Conservation (phyloP, 2,888 invertebrate genomes). For the Ochropacha duplaris region DNA sequence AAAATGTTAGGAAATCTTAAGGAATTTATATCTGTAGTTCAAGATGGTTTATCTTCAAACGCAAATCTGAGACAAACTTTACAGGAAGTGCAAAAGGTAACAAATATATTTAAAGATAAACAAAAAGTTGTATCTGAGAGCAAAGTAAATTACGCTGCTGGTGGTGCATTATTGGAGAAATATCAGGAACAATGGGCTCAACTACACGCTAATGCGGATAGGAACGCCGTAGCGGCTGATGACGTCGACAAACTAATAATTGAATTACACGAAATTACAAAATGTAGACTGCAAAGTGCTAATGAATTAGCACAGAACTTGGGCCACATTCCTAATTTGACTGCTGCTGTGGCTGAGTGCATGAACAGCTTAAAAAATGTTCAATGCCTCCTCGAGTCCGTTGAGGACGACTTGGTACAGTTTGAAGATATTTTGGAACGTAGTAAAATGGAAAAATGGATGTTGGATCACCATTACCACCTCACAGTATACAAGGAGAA, state of each 20-base stretch:
- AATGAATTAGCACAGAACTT: slow-evolving; percentile 64
- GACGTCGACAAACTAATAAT: slow-evolving; percentile 71
- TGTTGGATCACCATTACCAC: slow-evolving; percentile 88
- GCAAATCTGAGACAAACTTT: slow-evolving; percentile 69
- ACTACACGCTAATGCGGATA: slow-evolving; percentile 86
- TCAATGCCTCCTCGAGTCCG: slow-evolving; percentile 82
- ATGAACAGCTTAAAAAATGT: slow-evolving; percentile 78
- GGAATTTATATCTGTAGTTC: slow-evolving; percentile 75
- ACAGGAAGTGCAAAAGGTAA: slow-evolving; percentile 74
- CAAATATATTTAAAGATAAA: slow-evolving; percentile 70
- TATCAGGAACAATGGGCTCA: slow-evolving; percentile 89
- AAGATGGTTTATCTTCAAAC: slow-evolving; percentile 70
- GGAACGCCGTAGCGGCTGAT: slow-evolving; percentile 85
- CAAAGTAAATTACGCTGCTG: slow-evolving; percentile 83
- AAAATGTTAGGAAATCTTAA: slow-evolving; percentile 76
- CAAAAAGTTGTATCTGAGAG: slow-evolving; percentile 57
- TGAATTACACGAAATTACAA: slow-evolving; percentile 60
- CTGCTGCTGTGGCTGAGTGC: slow-evolving; percentile 76
- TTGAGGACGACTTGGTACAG: slow-evolving; percentile 85
- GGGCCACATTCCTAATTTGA: slow-evolving; percentile 61
- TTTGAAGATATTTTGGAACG: slow-evolving; percentile 88
- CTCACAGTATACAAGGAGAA: slow-evolving; percentile 87
- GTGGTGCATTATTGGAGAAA: slow-evolving; percentile 86
- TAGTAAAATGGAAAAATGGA: slow-evolving; percentile 87
- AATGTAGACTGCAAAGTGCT: slow-evolving; percentile 57